These are phyloP conservation scores for Leptothorax acervorum DNA, from an alignment of 2,888 invertebrate genomes.

Conservation along the genomic window DNA sequence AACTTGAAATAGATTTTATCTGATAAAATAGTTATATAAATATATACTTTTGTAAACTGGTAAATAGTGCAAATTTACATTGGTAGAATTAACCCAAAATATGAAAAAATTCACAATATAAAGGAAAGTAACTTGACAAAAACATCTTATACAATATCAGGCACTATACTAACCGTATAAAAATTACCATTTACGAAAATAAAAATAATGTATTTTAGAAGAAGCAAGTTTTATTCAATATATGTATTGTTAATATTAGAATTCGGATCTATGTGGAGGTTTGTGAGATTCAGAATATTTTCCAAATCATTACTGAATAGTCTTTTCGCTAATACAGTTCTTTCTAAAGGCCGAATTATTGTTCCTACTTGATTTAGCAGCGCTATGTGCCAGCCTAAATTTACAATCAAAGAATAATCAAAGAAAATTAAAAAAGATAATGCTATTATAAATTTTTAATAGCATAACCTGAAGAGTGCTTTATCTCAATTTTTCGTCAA, in stretches of 20 bases:
- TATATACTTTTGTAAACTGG: no score
- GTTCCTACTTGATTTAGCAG: neutral
- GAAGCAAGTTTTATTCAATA: neutral
- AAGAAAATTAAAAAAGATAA: neutral
- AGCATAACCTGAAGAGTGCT: neutral
- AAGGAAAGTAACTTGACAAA: no score
- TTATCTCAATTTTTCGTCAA: neutral
- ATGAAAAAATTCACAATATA: no score
- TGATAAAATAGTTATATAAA: no score
- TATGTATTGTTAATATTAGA: neutral
- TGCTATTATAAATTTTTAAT: neutral
- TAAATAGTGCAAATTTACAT: no score
- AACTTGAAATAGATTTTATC: no score
- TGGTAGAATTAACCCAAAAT: no score
- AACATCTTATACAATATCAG: no score
- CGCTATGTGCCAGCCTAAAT: no score
- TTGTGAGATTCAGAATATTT: neutral
- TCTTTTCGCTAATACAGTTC: neutral
- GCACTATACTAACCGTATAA: no score
- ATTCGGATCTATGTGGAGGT: neutral
- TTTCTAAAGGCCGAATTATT: no score
- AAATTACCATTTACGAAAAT: neutral
- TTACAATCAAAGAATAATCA: no score
- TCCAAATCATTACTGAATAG: neutral
- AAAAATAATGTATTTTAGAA: neutral